A percentile compares a stretch with the other conserved stretches of the same genome.
These are phyloP conservation scores for Drosophila maculinotata DNA, from an alignment of 2,888 invertebrate genomes.

Conservation along the genomic window DNA sequence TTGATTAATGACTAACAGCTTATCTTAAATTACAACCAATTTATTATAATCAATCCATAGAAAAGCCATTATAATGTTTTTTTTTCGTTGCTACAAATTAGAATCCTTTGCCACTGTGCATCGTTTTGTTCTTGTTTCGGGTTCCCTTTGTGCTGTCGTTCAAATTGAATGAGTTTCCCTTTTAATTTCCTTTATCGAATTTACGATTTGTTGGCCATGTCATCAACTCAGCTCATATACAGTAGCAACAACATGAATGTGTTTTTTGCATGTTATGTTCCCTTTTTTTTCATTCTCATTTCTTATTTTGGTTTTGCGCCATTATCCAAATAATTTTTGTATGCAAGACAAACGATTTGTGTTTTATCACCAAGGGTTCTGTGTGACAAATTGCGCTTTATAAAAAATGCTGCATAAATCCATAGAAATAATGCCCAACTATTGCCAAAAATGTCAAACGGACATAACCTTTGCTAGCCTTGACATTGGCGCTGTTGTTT, in stretches of 20 bases:
- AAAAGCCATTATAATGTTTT: no score
- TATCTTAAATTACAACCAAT: no score
- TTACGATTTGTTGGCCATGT: slow-evolving; percentile 78
- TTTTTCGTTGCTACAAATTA: no score
- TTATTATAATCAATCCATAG: no score
- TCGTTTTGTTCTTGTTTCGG: slow-evolving; percentile 15
- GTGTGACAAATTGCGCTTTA: slow-evolving; percentile 40
- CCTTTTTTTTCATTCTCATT: slow-evolving; percentile 11
- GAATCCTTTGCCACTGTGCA: slow-evolving; percentile 26
- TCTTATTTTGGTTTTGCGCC: slow-evolving; percentile 17
- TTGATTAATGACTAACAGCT: no score
- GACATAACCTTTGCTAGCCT: slow-evolving; percentile 58
- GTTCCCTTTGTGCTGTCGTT: slow-evolving; percentile 26
- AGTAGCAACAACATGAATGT: slow-evolving; percentile 36
- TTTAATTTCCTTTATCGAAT: slow-evolving; percentile 81
- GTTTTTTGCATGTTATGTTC: slow-evolving; percentile 25
- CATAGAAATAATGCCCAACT: slow-evolving; percentile 19
- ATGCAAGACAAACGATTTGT: slow-evolving; percentile 59
- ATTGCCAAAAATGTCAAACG: slow-evolving; percentile 46
- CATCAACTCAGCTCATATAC: slow-evolving; percentile 58
- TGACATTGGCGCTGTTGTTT: slow-evolving; percentile 14
- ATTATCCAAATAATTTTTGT: slow-evolving; percentile 59
- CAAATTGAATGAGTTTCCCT: slow-evolving; percentile 62
- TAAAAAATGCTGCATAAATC: slow-evolving; percentile 42
- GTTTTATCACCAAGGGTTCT: slow-evolving; percentile 42